phyloP scores from a whole-genome alignment of 2,113 vertebrate species.

The Artemisiospiza belli region DNA sequence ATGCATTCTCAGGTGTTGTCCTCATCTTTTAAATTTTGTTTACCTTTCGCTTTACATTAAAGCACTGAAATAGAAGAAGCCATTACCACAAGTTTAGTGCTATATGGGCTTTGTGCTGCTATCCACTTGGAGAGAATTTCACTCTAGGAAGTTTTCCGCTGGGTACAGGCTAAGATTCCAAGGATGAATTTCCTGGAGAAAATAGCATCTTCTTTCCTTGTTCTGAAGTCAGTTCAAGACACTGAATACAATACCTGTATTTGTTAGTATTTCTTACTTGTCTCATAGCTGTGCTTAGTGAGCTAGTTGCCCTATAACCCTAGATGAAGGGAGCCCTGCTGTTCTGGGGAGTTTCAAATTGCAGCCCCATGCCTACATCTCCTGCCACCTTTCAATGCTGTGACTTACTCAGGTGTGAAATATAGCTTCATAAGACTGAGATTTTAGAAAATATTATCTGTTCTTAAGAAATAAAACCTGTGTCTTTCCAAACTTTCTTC shows the following conservation, averaged over 20 bases:
- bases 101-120: not conserved
- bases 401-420: not conserved
- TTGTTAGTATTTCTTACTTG: not conserved
- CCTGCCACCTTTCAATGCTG: not conserved
- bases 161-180: not conserved
- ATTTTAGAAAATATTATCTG: slow-evolving; percentile 1
- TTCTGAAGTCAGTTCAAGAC: not conserved
- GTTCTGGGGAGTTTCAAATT: not conserved
- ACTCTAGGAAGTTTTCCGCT: not conserved
- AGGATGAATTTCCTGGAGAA: not conserved
- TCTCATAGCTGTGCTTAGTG: not conserved
- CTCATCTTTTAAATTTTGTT: not conserved
- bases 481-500: not conserved
- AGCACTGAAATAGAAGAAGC: not conserved
- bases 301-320: not conserved
- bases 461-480: not conserved
- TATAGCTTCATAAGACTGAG: not conserved
- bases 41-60: not conserved
- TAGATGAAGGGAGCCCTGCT: not conserved
- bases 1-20: not conserved
- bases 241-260: not conserved
- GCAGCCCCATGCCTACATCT: not conserved
- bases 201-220: not conserved
- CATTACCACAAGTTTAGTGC: not conserved
- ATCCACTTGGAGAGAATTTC: not conserved